Evolutionary conservation across 2,888 invertebrate genomes (phyloP).

Genomic region (Cheiracanthium punctorium): DNA sequence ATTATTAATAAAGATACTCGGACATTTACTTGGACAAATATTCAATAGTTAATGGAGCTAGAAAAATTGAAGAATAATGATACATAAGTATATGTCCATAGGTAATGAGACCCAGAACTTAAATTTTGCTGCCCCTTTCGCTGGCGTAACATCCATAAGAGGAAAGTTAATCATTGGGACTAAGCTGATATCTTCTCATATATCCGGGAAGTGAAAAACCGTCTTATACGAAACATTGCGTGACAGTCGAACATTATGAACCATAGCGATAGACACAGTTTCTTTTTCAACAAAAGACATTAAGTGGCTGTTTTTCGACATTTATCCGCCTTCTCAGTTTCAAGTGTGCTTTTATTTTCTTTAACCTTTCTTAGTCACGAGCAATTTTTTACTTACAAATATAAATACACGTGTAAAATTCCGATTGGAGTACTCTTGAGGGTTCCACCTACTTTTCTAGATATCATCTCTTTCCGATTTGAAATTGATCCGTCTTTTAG

Average conservation of each 20-base stretch:
- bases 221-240: too few species aligned
- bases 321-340: slow-evolving; percentile 55
- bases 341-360: slow-evolving; percentile 40
- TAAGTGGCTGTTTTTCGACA: slow-evolving; percentile 50
- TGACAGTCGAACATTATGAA: slow-evolving; percentile 60
- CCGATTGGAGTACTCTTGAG: slow-evolving; percentile 37
- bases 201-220: too few species aligned
- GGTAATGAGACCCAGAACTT: too few species aligned
- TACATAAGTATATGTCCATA: too few species aligned
- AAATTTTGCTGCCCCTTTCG: too few species aligned
- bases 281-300: slow-evolving; percentile 53
- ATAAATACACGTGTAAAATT: slow-evolving; percentile 30
- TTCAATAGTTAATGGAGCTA: too few species aligned
- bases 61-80: too few species aligned
- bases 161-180: too few species aligned
- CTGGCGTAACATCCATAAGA: too few species aligned
- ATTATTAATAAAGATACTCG: too few species aligned
- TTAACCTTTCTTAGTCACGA: slow-evolving; percentile 46
- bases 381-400: slow-evolving; percentile 17
- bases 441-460: slow-evolving; percentile 38
- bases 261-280: slow-evolving; percentile 41
- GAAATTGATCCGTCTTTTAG: slow-evolving; percentile 44
- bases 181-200: too few species aligned
- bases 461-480: slow-evolving; percentile 24
- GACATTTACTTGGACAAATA: too few species aligned